A percentile compares a stretch with the other conserved stretches of the same genome.
phyloP scores from a whole-genome alignment of 2,797 vertebrate genomes.

The Labeo calbasu region DNA sequence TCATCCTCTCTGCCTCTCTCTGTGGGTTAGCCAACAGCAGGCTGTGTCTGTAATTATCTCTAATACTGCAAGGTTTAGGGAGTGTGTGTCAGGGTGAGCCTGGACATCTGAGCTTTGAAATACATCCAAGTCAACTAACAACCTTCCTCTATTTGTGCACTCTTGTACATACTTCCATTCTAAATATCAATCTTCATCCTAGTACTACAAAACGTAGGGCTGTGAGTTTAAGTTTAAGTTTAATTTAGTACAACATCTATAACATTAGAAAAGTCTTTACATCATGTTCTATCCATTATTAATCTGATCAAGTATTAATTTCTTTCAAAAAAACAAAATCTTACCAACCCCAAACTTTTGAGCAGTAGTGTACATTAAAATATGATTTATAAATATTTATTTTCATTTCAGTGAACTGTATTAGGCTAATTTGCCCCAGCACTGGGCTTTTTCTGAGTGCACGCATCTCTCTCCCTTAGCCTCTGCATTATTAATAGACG shows the following conservation, averaged over 20 bases:
- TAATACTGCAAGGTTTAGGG: conserved; percentile 59
- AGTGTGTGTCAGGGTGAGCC: conserved; percentile 47
- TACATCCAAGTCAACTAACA: conserved; percentile 17
- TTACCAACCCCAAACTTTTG: background rate
- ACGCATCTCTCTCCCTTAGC: background rate
- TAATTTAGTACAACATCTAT: background rate
- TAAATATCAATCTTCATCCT: background rate
- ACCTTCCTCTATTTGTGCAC: background rate
- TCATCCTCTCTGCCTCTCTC: conserved; percentile 42
- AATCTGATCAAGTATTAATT: no score
- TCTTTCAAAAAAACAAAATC: no score
- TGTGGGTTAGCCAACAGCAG: conserved; percentile 58
- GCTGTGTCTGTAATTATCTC: conserved; percentile 70
- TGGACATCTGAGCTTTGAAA: conserved; percentile 40
- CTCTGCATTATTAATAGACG: conserved; percentile 49
- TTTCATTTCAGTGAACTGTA: background rate
- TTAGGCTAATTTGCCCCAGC: conserved; percentile 9
- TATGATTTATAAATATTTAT: background rate
- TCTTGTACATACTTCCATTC: background rate
- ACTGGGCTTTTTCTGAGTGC: background rate
- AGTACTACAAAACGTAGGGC: background rate
- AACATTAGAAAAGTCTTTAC: background rate
- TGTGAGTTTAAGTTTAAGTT: background rate
- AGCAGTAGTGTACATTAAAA: background rate
- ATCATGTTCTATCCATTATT: background rate